These are phyloP conservation scores for Agelaius phoeniceus DNA, from an alignment of 2,113 vertebrate species.

Conservation along the genomic window DNA sequence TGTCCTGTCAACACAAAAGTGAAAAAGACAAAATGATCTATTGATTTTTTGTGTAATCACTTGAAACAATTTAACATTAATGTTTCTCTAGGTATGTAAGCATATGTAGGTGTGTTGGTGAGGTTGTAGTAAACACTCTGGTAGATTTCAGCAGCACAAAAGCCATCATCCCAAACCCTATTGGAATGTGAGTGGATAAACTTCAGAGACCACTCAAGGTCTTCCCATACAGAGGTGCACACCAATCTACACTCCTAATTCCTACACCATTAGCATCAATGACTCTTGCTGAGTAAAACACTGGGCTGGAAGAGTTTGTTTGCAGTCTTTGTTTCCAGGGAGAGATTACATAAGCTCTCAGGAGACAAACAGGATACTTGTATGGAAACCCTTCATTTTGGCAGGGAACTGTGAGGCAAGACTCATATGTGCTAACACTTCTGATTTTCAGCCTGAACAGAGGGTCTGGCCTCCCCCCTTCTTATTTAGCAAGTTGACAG, in stretches of 20 bases:
- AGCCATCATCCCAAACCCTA: background rate
- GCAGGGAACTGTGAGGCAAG: background rate
- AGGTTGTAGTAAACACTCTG: background rate
- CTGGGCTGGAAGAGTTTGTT: background rate
- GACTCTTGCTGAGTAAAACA: background rate
- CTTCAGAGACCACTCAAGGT: background rate
- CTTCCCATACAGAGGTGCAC: background rate
- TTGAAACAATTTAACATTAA: background rate
- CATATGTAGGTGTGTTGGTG: background rate
- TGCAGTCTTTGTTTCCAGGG: background rate
- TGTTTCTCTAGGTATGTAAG: background rate
- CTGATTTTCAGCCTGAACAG: background rate
- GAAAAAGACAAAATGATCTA: background rate
- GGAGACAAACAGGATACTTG: background rate
- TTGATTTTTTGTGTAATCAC: background rate
- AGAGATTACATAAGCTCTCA: background rate
- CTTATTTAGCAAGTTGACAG: background rate
- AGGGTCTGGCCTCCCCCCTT: background rate
- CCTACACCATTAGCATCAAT: background rate
- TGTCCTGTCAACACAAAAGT: constrained; percentile 71
- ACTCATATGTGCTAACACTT: background rate
- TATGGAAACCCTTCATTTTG: background rate
- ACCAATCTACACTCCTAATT: background rate
- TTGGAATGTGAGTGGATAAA: background rate
- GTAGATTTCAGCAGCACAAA: background rate